Evolutionary conservation across 1,140 invertebrate genomes (phyloP).

Genomic region (Subanguina moxae): DNA sequence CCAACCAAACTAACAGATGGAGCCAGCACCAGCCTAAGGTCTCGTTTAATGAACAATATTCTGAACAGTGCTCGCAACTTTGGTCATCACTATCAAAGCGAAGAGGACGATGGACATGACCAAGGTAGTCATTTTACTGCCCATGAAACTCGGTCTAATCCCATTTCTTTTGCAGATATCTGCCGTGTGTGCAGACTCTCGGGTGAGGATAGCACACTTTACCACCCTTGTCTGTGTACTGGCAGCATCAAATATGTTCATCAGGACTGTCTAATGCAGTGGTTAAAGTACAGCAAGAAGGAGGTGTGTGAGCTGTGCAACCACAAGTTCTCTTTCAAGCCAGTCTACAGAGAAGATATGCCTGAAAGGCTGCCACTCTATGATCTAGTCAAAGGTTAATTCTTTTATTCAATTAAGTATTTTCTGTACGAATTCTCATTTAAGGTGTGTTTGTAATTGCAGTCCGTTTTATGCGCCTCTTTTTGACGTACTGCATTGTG

Average conservation of each 20-base stretch:
- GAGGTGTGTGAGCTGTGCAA: conserved; percentile 98
- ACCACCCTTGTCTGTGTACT: conserved; percentile 96
- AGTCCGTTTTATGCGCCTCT: conserved; percentile 83
- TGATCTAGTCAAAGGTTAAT: conserved; percentile 36
- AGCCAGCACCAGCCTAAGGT: no score
- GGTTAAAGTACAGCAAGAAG: conserved; percentile 83
- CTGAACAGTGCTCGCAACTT: no score
- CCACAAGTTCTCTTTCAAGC: conserved; percentile 93
- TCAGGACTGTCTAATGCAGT: conserved; percentile 72
- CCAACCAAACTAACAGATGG: no score
- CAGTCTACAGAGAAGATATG: conserved; percentile 98
- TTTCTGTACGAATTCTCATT: not conserved
- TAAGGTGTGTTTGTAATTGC: conserved; percentile 79
- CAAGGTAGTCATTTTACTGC: no score
- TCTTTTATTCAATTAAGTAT: not conserved
- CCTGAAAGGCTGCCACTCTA: conserved; percentile 83
- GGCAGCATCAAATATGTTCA: conserved; percentile 99
- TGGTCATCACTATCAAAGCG: no score
- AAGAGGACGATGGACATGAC: no score
- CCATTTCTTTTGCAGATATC: conserved; percentile 69
- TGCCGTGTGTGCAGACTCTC: conserved; percentile 83
- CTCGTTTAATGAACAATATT: no score
- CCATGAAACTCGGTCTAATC: no score
- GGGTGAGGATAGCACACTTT: conserved; percentile 66
- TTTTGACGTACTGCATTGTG: conserved; percentile 91